A percentile compares a stretch with the other conserved stretches of the same genome.
These are phyloP conservation scores for Neolamprologus sp. DNA, from an alignment of 2,113 vertebrate species.

Conservation along the genomic window DNA sequence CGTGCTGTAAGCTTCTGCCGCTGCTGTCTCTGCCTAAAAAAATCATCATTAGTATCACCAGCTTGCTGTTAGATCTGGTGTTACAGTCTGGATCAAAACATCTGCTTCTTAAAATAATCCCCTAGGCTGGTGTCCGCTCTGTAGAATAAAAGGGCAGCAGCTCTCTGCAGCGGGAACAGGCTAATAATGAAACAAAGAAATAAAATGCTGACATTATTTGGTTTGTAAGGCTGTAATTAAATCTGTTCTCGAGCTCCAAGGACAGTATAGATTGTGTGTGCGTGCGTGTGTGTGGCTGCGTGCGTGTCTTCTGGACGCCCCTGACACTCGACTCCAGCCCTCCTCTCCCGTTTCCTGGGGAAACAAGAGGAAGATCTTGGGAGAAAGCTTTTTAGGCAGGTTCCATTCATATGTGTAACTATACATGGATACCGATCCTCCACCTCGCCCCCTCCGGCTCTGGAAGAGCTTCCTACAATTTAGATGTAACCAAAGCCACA, in stretches of 20 bases:
- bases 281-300: not conserved
- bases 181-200: not conserved
- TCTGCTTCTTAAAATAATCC: not conserved
- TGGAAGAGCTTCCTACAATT: conserved; percentile 65
- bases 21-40: not conserved
- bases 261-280: not conserved
- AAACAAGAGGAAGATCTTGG: conserved; percentile 61
- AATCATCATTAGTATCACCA: conserved; percentile 3
- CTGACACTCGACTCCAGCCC: conserved; percentile 53
- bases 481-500: conserved; percentile 67
- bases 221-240: conserved; percentile 11
- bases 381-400: conserved; percentile 48
- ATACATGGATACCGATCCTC: conserved; percentile 62
- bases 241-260: conserved; percentile 2
- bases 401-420: conserved; percentile 57
- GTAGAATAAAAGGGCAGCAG: not conserved
- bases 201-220: not conserved
- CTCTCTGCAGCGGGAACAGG: not conserved
- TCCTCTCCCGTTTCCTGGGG: conserved; percentile 58
- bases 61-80: not conserved
- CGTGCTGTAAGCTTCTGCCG: not conserved
- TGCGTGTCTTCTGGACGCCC: not conserved
- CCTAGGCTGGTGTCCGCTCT: not conserved
- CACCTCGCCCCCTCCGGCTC: conserved; percentile 31
- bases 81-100: not conserved